Evolutionary conservation across 2,888 invertebrate genomes (phyloP), one percentile per base, ranked within the genome.

Genomic region (Mantis religiosa): DNA sequence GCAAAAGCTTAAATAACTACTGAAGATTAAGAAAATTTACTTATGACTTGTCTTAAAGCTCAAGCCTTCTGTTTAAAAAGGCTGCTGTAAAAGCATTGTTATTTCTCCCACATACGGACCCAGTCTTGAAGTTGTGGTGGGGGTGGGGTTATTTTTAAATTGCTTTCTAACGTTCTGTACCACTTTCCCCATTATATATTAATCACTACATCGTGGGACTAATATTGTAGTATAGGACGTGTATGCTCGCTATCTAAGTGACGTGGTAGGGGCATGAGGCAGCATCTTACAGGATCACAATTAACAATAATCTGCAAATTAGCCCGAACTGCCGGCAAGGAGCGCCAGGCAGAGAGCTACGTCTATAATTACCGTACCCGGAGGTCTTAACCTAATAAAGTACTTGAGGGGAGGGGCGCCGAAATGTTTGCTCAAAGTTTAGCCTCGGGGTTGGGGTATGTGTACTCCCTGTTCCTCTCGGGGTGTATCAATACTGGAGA

Each of bases 391-490:
- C 87, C 87, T 89, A 89, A 89, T 89, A 82, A 86, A 89, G 82
- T 47, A 85, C 83, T 87, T 54, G 54, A 30, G 87, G 87, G 54
- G 41, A 12, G 9, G 41, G 41, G 87, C 87, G 87, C 84, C 87
- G 89, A 82, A 87, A 89, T 89, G 89, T 89, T 89, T 87, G 84
- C 89, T 89, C 84, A 87, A 89, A 89, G 89, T 89, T 89, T 87
- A 88, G 83, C 84, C 88, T 83, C 81, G 81, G 54, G 54, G 54
- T 71, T 71, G 54, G 54, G 54, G 54, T 20, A 14, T 71, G 54
- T 71, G 54, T 25, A 71, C 54, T 71, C 54, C 54, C 54, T 25
- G 54, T 25, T 71, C 54, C 54, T 71, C 54, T 71, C 15, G 54
- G 54, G 54, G 54, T 71, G 87, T 87, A 87, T 87, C 87, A 87